phyloP scores from a whole-genome alignment of 2,888 invertebrate species.

The Chloroclystis v-ata region DNA sequence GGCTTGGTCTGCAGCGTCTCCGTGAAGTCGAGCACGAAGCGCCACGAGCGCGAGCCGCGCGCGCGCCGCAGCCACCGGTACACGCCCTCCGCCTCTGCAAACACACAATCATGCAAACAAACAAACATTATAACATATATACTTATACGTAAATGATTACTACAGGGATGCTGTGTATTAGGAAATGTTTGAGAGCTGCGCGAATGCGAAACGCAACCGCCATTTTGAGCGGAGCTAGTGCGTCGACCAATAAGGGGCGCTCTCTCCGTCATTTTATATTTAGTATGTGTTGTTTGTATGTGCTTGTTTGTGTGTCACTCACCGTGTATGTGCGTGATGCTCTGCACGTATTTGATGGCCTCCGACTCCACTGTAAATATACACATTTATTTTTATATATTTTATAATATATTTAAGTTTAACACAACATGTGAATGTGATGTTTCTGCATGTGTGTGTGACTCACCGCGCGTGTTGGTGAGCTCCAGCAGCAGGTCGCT shows the following conservation, averaged over 20 bases:
- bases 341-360: constrained; percentile 39
- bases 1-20: constrained; percentile 24
- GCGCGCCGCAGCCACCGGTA: not conserved
- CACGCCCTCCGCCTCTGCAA: not conserved
- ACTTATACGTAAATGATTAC: no score
- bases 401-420: not conserved
- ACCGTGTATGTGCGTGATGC: constrained; percentile 37
- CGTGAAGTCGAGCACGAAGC: constrained; percentile 37
- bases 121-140: not conserved
- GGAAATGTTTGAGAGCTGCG: no score
- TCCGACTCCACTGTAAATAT: constrained; percentile 40
- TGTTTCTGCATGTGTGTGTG: not conserved
- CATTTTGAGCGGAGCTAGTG: no score
- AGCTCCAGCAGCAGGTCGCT: constrained; percentile 5
- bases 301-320: constrained; percentile 12
- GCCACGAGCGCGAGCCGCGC: constrained; percentile 11
- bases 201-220: no score
- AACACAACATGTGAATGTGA: no score
- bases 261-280: no score
- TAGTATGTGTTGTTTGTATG: no score
- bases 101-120: no score
- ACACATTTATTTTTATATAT: not conserved
- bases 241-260: no score
- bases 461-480: constrained; percentile 9
- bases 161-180: no score